Conservation (phyloP, 2,113 vertebrate genomes). For the Sinocyclocheilus anophthalmus region DNA sequence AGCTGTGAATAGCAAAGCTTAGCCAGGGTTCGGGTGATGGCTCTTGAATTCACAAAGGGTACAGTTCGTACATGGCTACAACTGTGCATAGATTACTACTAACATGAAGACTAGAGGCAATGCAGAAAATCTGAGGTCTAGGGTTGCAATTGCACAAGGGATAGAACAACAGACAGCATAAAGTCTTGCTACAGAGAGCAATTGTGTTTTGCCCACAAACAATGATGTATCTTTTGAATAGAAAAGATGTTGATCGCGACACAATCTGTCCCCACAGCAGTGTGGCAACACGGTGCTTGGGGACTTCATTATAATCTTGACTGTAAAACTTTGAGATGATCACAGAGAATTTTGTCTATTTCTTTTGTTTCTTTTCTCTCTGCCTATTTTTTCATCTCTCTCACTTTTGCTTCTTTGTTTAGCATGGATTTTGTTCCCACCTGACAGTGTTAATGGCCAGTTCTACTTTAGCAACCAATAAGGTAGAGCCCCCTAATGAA, state of each 20-base stretch:
- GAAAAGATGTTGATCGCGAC: conserved; percentile 10
- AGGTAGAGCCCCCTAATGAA: too few relatives aligned
- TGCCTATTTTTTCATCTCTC: not conserved
- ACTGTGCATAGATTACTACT: conserved; percentile 21
- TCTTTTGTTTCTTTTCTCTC: conserved; percentile 6
- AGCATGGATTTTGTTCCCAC: not conserved
- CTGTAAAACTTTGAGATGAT: conserved; percentile 23
- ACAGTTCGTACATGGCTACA: not conserved
- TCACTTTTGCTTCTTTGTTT: not conserved
- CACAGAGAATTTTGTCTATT: conserved; percentile 22
- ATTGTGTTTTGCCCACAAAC: not conserved
- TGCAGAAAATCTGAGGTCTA: conserved; percentile 29
- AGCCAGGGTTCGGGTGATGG: conserved; percentile 37
- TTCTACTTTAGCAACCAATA: not conserved
- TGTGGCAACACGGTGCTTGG: not conserved
- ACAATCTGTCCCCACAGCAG: not conserved
- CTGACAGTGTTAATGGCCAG: not conserved
- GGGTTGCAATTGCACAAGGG: conserved; percentile 12
- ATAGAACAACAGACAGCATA: not conserved
- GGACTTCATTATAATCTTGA: conserved; percentile 46
- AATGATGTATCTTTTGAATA: not conserved
- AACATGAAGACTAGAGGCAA: conserved; percentile 9
- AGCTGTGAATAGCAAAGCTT: conserved; percentile 40
- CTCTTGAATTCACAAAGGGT: conserved; percentile 40
- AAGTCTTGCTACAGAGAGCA: not conserved